Evolutionary conservation across 2,797 vertebrate genomes (phyloP).

Genomic region (Parauchenoglanis ngamensis): DNA sequence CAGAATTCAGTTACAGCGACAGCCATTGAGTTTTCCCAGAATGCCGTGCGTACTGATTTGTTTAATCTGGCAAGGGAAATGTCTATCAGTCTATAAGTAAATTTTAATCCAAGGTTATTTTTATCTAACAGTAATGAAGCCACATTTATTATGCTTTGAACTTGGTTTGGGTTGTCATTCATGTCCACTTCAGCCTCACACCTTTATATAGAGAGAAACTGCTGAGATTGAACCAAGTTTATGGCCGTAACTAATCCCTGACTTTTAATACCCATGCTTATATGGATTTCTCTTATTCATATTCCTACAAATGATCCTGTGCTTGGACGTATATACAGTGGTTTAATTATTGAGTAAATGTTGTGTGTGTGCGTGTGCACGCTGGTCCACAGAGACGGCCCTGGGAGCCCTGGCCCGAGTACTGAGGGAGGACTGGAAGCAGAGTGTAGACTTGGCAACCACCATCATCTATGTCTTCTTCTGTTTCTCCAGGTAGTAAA

Average conservation of each 20-base stretch:
- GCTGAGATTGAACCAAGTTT: not conserved
- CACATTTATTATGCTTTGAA: not conserved
- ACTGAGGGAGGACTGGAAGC: slow-evolving; percentile 92
- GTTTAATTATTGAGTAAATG: slow-evolving; percentile 3
- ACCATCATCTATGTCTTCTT: slow-evolving; percentile 94
- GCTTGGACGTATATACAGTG: not conserved
- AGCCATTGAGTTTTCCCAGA: not conserved
- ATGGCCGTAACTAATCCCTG: not conserved
- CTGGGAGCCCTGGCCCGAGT: slow-evolving; percentile 88
- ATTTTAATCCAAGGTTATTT: not conserved
- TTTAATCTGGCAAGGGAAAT: not conserved
- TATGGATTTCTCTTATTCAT: not conserved
- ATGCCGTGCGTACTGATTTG: not conserved
- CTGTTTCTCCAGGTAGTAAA: slow-evolving; percentile 89
- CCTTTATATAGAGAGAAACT: not conserved
- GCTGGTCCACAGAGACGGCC: slow-evolving; percentile 78
- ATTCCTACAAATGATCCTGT: not conserved
- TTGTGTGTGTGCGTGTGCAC: slow-evolving; percentile 42
- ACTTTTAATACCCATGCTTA: not conserved
- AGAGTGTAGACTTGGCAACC: slow-evolving; percentile 90
- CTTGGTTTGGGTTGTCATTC: not conserved
- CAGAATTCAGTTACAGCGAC: not conserved
- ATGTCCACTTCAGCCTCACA: not conserved
- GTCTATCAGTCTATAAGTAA: not conserved
- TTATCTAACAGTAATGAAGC: not conserved